Evolutionary conservation across 2,113 vertebrate species (phyloP), one percentile per base, ranked within the genome.

Genomic region (Peucedramus taeniatus): DNA sequence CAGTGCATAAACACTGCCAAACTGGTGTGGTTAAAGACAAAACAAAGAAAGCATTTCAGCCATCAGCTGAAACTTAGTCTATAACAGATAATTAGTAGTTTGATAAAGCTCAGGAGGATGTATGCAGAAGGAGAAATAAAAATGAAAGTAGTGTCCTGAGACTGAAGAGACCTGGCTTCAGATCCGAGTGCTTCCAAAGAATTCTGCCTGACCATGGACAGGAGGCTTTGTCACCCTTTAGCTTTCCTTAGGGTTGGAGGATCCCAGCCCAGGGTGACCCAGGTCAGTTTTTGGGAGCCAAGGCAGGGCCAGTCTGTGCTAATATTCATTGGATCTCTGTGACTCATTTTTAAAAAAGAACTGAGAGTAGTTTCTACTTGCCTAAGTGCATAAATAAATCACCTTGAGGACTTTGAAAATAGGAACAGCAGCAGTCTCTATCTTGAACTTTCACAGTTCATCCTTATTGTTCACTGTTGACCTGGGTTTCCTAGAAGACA

Each of bases 291-390:
- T 72, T 1, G 2, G 28, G 31, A 72, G 24, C 10, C 13, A 60
- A 75, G 33, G 18, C 18, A 39, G 0, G 1, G 28, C 33, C 1
- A 3, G 6, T 35, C 27, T 72, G 23, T 2, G 2, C 24, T 65
- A 44, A 5, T 0, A 0, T 11, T 68, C 37, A 35, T 8, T 66
- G 45, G 14, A 20, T 37, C 23, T 54, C 10, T 0, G 0, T 28
- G 15, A 37, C 28, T 88, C 27, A n/a, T 26, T 79, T 89, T 75
- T 3, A 51, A 49, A 74, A 82, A 83, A 45, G 9, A 18, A 78
- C 5, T 19, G 14, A 49, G 6, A 19, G 3, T 9, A 47, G 20
- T 57, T 66, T 81, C 15, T 30, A 9, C 15, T 70, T 71, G 4
- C 10, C 12, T 31, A 47, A 70, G 6, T 13, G n/a, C 15, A 23